Evolutionary conservation across 2,797 vertebrate species (phyloP), one percentile per base, ranked within the genome.

Genomic region (Anguilla anguilla): DNA sequence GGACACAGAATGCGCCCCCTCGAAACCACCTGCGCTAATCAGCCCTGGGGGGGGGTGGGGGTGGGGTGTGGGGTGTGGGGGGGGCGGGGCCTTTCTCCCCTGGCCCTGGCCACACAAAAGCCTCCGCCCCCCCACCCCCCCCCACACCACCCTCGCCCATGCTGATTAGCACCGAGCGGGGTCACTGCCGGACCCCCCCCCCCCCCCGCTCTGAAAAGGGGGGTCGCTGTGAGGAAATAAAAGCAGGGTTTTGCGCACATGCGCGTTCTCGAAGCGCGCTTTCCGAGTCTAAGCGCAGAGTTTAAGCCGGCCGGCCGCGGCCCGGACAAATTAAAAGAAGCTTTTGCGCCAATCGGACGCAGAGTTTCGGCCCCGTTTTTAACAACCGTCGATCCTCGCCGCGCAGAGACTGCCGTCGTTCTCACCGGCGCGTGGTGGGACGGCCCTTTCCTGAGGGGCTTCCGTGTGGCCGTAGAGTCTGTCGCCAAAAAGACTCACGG

Each of bases 11-110:
- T 0, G 85, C 87, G 74, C 89, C 31, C 72, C 57, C 46, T 67
- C 49, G 39, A 69, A 67, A 84, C 90, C 90, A 90, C 91, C 90
- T 85, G 74, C 82, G 49, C 91, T 93, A 92, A 94, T 93, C 90
- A 94, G 88, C 89, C 83, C 64, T 53, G 3, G 43, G 86, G 79
- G 79, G 28, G 10, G 51, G 7, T 3, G 51, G 51, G 3, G 51
- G 49, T 51, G 35, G 35, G n/a, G n/a, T n/a, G n/a, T n/a, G n/a
- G n/a, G n/a, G n/a, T n/a, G n/a, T n/a, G n/a, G n/a, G n/a, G 35
- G 79, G 81, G 28, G 19, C 46, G 31, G 82, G n/a, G 19, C 31
- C 17, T 19, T 9, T 51, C 31, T 25, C 2, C 39, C 53, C 83
- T 1, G 31, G 31, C 31, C 31, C 31, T 31, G 15, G 51, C 43